A percentile compares a stretch with the other conserved stretches of the same genome.
These are phyloP conservation scores for Nomada fucata DNA, from an alignment of 2,888 invertebrate genomes.

Conservation along the genomic window DNA sequence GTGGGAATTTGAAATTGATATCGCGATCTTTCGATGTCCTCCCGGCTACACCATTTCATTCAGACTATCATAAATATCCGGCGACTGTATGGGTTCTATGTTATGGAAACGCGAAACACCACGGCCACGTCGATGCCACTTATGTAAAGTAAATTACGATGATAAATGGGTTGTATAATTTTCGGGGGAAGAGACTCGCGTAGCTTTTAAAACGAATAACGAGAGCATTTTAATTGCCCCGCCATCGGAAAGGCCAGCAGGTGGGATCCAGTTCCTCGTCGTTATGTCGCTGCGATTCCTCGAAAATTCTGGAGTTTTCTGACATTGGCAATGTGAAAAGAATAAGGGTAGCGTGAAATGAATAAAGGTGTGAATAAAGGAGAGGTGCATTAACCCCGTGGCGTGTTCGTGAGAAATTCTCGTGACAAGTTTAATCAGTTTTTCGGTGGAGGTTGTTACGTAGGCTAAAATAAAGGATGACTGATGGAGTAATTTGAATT, in stretches of 20 bases:
- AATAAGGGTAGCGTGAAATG: background rate
- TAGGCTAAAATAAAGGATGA: constrained; percentile 1
- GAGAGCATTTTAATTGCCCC: constrained; percentile 34
- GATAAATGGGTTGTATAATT: constrained; percentile 23
- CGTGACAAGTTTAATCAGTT: constrained; percentile 16
- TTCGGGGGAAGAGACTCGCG: background rate
- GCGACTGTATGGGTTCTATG: background rate
- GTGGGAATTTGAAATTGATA: constrained; percentile 42
- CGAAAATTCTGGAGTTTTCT: background rate
- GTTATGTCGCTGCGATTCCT: constrained; percentile 9
- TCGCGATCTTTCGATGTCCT: constrained; percentile 3
- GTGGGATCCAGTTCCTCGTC: background rate
- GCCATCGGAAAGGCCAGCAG: background rate
- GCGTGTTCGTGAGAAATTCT: background rate
- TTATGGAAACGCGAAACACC: no score
- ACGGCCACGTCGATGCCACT: constrained; percentile 1
- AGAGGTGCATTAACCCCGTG: background rate
- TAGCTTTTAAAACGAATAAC: background rate
- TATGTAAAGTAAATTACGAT: constrained; percentile 17
- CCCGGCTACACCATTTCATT: background rate
- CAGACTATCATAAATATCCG: constrained; percentile 23
- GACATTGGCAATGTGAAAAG: background rate
- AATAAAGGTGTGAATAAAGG: background rate
- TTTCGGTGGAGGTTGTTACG: constrained; percentile 10
- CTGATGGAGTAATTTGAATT: background rate